Percentiles rank a stretch among this genome's conserved stretches.
Evolutionary conservation across 2,888 invertebrate species (phyloP).

Genomic region (Nyleta sp.): DNA sequence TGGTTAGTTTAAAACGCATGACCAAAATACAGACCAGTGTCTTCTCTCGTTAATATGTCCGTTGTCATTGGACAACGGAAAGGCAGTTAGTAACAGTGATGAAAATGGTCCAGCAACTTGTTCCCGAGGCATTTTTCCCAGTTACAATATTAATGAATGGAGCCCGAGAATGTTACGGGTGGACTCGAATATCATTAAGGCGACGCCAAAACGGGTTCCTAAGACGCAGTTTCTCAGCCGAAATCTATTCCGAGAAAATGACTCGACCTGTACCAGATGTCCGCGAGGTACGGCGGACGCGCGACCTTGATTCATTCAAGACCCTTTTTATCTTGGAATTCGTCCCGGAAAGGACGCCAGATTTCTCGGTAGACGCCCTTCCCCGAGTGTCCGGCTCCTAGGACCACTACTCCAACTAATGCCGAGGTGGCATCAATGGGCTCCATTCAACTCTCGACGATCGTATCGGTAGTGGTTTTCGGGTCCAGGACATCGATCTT

Average conservation of each 20-base stretch:
- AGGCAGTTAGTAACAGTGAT: conserved; percentile 26
- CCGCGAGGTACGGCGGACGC: conserved; percentile 60
- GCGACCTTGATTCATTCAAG: conserved; percentile 81
- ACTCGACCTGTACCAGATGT: conserved; percentile 60
- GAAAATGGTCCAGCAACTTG: conserved; percentile 28
- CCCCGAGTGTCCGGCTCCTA: conserved; percentile 54
- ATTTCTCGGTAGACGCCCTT: conserved; percentile 79
- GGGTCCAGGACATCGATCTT: conserved; percentile 80
- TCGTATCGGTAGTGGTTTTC: conserved; percentile 77
- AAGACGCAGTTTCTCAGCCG: conserved; percentile 47
- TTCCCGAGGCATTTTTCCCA: conserved; percentile 38
- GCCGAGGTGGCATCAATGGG: conserved; percentile 74
- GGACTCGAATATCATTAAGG: conserved; percentile 49
- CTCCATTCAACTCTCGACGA: conserved; percentile 78
- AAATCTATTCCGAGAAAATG: conserved; percentile 63
- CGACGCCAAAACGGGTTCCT: conserved; percentile 38
- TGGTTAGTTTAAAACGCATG: conserved; percentile 20
- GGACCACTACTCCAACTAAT: conserved; percentile 70
- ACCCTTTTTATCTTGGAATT: conserved; percentile 82
- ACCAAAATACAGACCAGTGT: no score
- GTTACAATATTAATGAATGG: conserved; percentile 53
- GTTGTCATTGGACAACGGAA: conserved; percentile 2
- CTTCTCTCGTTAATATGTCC: neutral
- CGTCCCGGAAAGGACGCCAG: conserved; percentile 82
- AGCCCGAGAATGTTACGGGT: conserved; percentile 1